Evolutionary conservation across 2,797 vertebrate species (phyloP).

Genomic region (Rachycentron canadum): DNA sequence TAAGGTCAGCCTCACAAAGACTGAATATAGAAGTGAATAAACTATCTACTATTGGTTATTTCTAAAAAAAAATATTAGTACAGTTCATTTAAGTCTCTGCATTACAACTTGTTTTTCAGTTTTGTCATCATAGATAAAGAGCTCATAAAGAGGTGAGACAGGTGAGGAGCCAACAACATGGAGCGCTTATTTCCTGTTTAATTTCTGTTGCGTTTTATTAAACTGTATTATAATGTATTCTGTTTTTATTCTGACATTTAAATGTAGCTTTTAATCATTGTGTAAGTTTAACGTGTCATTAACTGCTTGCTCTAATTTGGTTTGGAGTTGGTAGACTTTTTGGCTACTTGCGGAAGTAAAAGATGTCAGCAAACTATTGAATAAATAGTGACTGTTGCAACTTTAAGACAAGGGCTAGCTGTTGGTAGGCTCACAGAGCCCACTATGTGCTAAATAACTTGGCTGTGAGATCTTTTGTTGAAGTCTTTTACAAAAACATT

Average conservation of each 20-base stretch:
- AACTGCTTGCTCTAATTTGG: no score
- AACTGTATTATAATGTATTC: background rate
- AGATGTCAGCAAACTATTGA: background rate
- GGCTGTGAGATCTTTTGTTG: background rate
- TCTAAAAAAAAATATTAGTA: background rate
- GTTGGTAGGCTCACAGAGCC: background rate
- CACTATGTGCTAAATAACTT: background rate
- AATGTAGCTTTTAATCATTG: background rate
- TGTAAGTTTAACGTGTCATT: background rate
- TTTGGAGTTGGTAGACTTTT: background rate
- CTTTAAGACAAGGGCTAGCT: background rate
- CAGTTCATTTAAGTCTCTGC: background rate
- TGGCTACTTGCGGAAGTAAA: background rate
- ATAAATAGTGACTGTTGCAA: background rate
- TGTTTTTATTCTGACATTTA: background rate
- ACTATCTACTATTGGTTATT: background rate
- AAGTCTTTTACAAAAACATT: background rate
- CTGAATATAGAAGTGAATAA: background rate
- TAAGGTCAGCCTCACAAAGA: background rate
- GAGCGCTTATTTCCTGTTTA: background rate
- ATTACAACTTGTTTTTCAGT: background rate
- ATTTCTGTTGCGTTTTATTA: background rate
- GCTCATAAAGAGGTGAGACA: no score
- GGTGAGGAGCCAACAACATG: background rate
- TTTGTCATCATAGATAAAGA: background rate